Evolutionary conservation across 2,888 invertebrate species (phyloP).

Genomic region (Maniola hyperantus): DNA sequence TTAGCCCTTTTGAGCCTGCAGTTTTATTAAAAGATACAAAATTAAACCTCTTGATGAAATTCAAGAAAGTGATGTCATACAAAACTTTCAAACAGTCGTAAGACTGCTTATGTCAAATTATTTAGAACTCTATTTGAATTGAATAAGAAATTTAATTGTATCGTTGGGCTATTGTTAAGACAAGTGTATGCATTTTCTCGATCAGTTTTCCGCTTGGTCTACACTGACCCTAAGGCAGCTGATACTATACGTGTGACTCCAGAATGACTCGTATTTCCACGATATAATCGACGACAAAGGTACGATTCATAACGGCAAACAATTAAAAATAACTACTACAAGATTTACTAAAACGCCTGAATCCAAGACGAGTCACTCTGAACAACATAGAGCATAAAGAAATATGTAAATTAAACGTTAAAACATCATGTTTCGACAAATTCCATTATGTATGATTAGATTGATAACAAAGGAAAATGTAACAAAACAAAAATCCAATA

Average conservation of each 20-base stretch:
- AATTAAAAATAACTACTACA: conserved; percentile 7
- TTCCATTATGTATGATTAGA: background rate
- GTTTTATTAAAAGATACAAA: background rate
- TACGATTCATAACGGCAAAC: background rate
- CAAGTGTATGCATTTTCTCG: background rate
- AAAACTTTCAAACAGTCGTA: background rate
- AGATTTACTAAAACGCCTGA: background rate
- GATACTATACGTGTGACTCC: conserved; percentile 25
- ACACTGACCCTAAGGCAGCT: conserved; percentile 15
- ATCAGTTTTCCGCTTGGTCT: background rate
- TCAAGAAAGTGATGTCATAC: no score
- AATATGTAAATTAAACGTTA: background rate
- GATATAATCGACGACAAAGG: background rate
- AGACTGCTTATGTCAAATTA: background rate
- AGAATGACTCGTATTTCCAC: conserved; percentile 28
- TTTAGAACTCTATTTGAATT: background rate
- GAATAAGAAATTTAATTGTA: no score
- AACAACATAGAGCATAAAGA: conserved; percentile 30
- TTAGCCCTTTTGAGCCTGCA: no score
- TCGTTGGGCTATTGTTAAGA: background rate
- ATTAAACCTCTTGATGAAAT: no score
- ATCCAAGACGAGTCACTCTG: conserved; percentile 30
- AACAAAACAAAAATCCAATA: background rate
- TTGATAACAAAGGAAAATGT: background rate
- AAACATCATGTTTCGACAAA: background rate